A percentile compares a stretch with the other conserved stretches of the same genome.
Conservation (phyloP, 2,888 invertebrate genomes). For the Drosophila atroscutellata region DNA sequence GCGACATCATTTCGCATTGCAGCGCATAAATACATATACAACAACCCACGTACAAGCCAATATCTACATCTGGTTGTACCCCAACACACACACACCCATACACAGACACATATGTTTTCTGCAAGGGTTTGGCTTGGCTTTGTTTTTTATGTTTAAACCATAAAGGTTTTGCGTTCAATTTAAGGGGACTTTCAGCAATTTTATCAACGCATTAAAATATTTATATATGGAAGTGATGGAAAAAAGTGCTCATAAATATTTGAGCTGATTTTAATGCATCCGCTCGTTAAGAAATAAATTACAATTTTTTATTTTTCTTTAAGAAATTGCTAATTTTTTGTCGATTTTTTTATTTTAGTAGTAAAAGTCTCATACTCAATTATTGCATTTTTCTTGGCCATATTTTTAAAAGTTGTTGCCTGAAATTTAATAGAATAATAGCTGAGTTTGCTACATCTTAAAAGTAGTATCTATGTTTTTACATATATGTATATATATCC, state of each 20-base stretch:
- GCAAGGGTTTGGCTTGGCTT: not conserved
- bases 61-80: constrained; percentile 19
- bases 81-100: not conserved
- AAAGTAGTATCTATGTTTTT: not conserved
- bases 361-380: not conserved
- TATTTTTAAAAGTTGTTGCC: not conserved
- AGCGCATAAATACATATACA: constrained; percentile 13
- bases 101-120: constrained; percentile 3
- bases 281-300: constrained; percentile 17
- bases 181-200: constrained; percentile 18
- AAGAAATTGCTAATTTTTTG: constrained; percentile 8
- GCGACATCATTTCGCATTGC: constrained; percentile 22
- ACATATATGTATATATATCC: too few relatives aligned
- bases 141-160: constrained; percentile 12
- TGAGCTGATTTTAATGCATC: constrained; percentile 7
- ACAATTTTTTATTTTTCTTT: constrained; percentile 6
- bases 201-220: constrained; percentile 7
- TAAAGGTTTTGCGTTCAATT: constrained; percentile 26
- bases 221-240: constrained; percentile 3
- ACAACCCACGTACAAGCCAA: constrained; percentile 11
- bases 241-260: constrained; percentile 18
- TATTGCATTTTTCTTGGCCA: not conserved
- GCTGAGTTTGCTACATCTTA: too few relatives aligned
- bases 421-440: not conserved
- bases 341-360: not conserved